These are phyloP conservation scores for Anagrus nilaparvatae DNA, from an alignment of 1,140 invertebrate genomes.

Conservation along the genomic window DNA sequence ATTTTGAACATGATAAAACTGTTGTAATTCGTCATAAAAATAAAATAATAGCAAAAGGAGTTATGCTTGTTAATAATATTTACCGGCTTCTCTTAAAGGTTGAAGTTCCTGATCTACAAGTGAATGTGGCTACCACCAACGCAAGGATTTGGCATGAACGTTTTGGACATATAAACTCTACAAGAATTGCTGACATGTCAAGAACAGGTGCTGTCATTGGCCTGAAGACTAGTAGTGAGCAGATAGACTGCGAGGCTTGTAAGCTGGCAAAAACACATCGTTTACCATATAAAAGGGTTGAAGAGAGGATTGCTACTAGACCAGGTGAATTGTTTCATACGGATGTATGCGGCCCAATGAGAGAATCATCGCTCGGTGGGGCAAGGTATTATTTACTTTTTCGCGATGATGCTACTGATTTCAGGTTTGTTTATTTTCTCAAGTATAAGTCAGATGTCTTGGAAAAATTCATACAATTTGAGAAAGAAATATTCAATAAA, in stretches of 20 bases:
- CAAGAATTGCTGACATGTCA: constrained; percentile 13
- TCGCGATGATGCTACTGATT: constrained; percentile 11
- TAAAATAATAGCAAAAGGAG: constrained; percentile 17
- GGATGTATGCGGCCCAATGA: constrained; percentile 11
- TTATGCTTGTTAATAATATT: constrained; percentile 12
- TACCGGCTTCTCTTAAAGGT: constrained; percentile 19
- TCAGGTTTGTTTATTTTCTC: constrained; percentile 4
- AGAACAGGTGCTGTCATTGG: not conserved
- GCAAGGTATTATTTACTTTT: constrained; percentile 10
- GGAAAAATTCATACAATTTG: constrained; percentile 4
- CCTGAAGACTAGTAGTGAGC: no score
- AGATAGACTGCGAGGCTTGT: constrained; percentile 6
- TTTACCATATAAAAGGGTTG: not conserved
- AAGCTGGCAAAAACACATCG: not conserved
- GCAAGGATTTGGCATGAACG: constrained; percentile 20
- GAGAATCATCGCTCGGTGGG: constrained; percentile 2
- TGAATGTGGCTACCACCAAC: constrained; percentile 14
- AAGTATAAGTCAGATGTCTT: constrained; percentile 10
- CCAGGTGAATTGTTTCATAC: constrained; percentile 11
- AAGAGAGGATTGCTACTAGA: not conserved
- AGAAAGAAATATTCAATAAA: constrained; percentile 8
- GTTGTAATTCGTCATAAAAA: constrained; percentile 13
- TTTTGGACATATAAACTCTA: constrained; percentile 18
- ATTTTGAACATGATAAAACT: constrained; percentile 13
- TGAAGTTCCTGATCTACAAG: constrained; percentile 24